phyloP scores from a whole-genome alignment of 2,888 invertebrate species.

The Lordiphosa andalusiaca region DNA sequence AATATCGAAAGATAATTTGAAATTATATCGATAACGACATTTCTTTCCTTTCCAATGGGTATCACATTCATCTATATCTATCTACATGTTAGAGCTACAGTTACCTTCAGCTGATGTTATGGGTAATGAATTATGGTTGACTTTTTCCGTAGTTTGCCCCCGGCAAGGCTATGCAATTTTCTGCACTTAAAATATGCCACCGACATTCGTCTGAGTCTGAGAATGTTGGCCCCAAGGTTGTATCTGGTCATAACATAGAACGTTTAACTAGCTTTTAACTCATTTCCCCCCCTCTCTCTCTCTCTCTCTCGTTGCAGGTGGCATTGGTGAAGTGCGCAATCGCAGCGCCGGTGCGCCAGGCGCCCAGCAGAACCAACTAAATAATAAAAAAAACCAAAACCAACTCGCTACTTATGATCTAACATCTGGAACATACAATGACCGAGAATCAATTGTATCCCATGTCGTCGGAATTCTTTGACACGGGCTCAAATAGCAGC shows the following conservation, averaged over 20 bases:
- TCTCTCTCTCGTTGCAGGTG: constrained; percentile 33
- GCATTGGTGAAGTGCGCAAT: constrained; percentile 41
- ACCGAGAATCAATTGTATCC: constrained; percentile 80
- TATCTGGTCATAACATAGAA: constrained; percentile 26
- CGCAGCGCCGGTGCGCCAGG: constrained; percentile 19
- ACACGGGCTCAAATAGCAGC: constrained; percentile 79
- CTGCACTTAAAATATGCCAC: not conserved
- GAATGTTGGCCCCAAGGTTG: constrained; percentile 25
- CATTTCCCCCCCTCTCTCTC: constrained; percentile 4
- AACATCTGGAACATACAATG: constrained; percentile 64
- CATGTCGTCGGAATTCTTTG: constrained; percentile 80
- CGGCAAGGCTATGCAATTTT: too few species aligned
- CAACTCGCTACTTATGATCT: not conserved
- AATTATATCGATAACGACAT: too few species aligned
- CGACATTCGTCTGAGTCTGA: not conserved
- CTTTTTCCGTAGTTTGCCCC: too few species aligned
- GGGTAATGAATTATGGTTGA: too few species aligned
- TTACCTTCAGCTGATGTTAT: too few species aligned
- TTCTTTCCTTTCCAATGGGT: too few species aligned
- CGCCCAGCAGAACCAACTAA: not conserved
- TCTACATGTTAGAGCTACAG: too few species aligned
- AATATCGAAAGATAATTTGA: too few species aligned
- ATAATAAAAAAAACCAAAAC: not conserved
- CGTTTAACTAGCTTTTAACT: constrained; percentile 27
- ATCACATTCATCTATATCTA: too few species aligned